Conservation (phyloP, 2,888 invertebrate species). For the Muschampia plurimacula region DNA sequence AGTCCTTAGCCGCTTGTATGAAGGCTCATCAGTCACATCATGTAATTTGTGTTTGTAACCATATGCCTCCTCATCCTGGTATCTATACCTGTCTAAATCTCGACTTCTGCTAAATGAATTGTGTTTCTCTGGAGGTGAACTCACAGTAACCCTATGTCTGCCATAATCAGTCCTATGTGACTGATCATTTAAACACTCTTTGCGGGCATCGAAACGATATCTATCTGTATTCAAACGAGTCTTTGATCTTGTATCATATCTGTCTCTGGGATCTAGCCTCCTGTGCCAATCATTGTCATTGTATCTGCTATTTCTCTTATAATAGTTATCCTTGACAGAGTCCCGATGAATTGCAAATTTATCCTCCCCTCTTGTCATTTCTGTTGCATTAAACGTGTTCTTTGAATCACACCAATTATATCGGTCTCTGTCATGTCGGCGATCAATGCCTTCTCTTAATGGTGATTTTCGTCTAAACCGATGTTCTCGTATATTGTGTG, state of each 20-base stretch:
- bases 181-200: slow-evolving; percentile 48
- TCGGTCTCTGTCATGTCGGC: slow-evolving; percentile 12
- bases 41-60: slow-evolving; percentile 56
- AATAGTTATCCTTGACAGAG: slow-evolving; percentile 37
- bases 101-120: slow-evolving; percentile 48
- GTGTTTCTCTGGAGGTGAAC: slow-evolving; percentile 59
- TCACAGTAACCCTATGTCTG: slow-evolving; percentile 55
- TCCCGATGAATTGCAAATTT: slow-evolving; percentile 31
- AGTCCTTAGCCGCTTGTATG: slow-evolving; percentile 57
- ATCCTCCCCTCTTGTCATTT: slow-evolving; percentile 13
- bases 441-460: neutral
- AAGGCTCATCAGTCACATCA: slow-evolving; percentile 60
- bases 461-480: slow-evolving; percentile 46
- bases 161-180: slow-evolving; percentile 51
- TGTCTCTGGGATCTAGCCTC: slow-evolving; percentile 53
- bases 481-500: slow-evolving; percentile 44
- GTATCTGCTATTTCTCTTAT: slow-evolving; percentile 48
- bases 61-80: neutral
- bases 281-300: slow-evolving; percentile 53
- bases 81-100: slow-evolving; percentile 15
- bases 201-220: slow-evolving; percentile 46
- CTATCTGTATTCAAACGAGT: slow-evolving; percentile 58
- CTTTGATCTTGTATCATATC: slow-evolving; percentile 54
- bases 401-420: neutral
- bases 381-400: neutral